Base-by-base conservation (phyloP, 2,113 vertebrate genomes). In the Phalacrocorax brasilianus region DNA sequence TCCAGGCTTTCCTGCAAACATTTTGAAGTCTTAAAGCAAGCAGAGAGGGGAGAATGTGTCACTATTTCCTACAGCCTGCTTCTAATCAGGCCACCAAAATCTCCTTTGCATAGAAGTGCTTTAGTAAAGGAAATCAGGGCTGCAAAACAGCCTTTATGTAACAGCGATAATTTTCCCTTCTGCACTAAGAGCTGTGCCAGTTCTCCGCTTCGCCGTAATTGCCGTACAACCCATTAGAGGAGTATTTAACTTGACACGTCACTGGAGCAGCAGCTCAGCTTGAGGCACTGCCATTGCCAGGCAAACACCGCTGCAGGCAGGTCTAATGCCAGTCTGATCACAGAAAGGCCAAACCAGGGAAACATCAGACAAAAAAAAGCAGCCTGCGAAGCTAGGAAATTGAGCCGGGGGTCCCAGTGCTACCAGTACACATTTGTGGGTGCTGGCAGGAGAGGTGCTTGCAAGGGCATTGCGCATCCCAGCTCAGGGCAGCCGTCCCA, bases 131-230 rank as follows among this genome's bases (percentile, higher is more conserved):
- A 89, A 95, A 95, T 50, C 49, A 59, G 92, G 94, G 84, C 94
- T 93, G 91, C 77, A 82, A 53, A 97, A 44, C 80, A 95, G 74
- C 81, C 65, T 82, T 95, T 95, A 94, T 62, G 67, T 95, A 96
- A 97, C 58, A 82, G 91, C 5, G 1, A 24, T 38, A 62, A 58
- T 11, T 79, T 14, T 26, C 80, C 91, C 53, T 71, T 33, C 45
- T 15, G 15, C 4, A 1, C 53, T 4, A 32, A 50, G 67, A 83
- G 63, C 88, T 11, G 27, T 68, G 89, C 94, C 94, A 77, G 70
- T 14, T 94, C 76, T 61, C 82, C 0, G 9, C 45, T 61, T 14
- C 92, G 50, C 28, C 0, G 3, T 85, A 91, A 91, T 58, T 94
- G 77, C 66, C 0, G 0, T 14, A 28, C 19, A 28, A 49, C 52